Base-by-base conservation (phyloP, 2,888 invertebrate species). In the Euzetes globulus region DNA sequence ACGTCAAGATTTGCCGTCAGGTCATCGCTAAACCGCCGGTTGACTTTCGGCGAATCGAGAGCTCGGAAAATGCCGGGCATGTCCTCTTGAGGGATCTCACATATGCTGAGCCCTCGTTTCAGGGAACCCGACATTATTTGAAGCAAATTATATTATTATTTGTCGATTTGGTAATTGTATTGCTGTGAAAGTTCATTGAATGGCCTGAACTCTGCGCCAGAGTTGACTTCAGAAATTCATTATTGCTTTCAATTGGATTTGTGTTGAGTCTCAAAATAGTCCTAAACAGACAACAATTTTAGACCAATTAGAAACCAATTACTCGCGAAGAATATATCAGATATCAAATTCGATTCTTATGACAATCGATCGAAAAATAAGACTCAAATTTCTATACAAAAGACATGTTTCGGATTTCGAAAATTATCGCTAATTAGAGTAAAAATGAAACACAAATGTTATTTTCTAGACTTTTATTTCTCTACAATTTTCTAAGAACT, bases 71-170 rank as follows among this genome's bases (percentile, higher is more conserved):
- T 22, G 55, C 72, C 72, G 17, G 27, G 52, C 1, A 58, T 33
- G 6, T 72, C 52, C 17, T 72, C 55, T 25, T 58, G n/a, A 2
- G 72, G 55, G 13, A 72, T 58, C 52, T 72, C 72, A 55, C 52
- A 5, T 7, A 37, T 33, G n/a, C 65, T 65, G 19, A 65, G 37
- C 1, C 37, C 65, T n/a, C 65, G 3, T 65, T 37, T 65, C 6
- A 65, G 37, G 13, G 65, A 65, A 9, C 65, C 65, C 37, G 65
- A 65, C 65, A 65, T 65, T 29, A 13, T 13, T 47, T n/a, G 4
- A 3, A 13, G 13, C 13, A 9, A 47, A 17, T 47, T 47, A 47
- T 41, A 41, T 41, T 41, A 13, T 47, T 17, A 9, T 5, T 47
- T 3, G 33, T 33, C 33, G 33, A 33, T 33, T 47, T 47, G 13